Evolutionary conservation across 1,140 invertebrate species (phyloP).

Genomic region (Ceratina japonica): DNA sequence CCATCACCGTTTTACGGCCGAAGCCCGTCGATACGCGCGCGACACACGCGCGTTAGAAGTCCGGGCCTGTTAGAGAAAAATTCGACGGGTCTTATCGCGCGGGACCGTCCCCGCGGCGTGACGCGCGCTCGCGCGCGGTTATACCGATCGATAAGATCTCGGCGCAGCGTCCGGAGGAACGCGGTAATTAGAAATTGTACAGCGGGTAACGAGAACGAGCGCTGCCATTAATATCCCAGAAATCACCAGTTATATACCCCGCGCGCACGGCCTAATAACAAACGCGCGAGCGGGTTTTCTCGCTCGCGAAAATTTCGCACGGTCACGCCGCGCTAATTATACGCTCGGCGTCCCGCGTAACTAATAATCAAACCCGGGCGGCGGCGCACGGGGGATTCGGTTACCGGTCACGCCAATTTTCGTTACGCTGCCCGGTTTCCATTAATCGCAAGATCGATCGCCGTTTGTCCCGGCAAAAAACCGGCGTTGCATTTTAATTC

Average conservation of each 20-base stretch:
- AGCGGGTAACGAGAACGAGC: neutral
- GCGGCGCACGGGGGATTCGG: neutral
- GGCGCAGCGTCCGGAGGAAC: no score
- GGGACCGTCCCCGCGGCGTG: no score
- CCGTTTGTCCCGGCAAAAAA: neutral
- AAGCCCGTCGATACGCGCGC: neutral
- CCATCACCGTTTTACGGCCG: constrained; percentile 26
- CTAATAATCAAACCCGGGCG: constrained; percentile 17
- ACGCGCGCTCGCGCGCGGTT: no score
- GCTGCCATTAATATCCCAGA: neutral
- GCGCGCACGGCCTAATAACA: neutral
- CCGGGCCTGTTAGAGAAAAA: no score
- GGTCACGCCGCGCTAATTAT: constrained; percentile 8
- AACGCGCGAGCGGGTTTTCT: neutral
- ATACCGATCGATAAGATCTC: neutral
- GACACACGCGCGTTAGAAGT: neutral
- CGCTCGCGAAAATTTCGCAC: constrained; percentile 26
- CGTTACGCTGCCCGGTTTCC: neutral
- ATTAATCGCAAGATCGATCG: constrained; percentile 11
- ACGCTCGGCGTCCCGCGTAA: neutral
- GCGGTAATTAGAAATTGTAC: neutral
- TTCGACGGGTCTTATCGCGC: no score
- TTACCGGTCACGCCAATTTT: neutral
- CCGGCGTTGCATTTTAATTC: neutral
- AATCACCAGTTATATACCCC: neutral